phyloP scores from a whole-genome alignment of 2,113 vertebrate species.

The Carettochelys insculpta region DNA sequence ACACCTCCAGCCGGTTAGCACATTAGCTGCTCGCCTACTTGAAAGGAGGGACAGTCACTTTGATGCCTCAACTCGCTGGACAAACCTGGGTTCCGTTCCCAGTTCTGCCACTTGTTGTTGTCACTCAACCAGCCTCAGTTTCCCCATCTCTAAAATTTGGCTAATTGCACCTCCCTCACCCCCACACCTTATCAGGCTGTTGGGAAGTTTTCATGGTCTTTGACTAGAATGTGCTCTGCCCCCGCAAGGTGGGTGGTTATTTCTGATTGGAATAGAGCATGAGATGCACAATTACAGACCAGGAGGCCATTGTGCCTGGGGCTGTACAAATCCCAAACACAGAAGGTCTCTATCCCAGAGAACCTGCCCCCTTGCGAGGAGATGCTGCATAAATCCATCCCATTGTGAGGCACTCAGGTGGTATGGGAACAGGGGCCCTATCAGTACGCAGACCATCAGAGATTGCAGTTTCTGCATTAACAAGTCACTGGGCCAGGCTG shows the following conservation, averaged over 20 bases:
- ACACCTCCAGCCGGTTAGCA: too few relatives aligned
- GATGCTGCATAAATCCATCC: too few relatives aligned
- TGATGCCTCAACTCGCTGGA: background rate
- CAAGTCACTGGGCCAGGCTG: background rate
- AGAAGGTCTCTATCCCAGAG: too few relatives aligned
- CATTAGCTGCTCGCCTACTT: background rate
- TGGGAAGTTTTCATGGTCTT: background rate
- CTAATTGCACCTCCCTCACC: too few relatives aligned
- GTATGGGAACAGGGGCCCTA: background rate
- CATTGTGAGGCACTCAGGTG: too few relatives aligned
- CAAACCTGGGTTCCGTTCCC: background rate
- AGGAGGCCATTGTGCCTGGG: background rate
- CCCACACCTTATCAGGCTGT: background rate
- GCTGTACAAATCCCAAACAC: too few relatives aligned
- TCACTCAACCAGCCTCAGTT: background rate
- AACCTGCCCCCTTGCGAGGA: too few relatives aligned
- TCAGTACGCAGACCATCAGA: background rate
- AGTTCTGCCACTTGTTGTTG: background rate
- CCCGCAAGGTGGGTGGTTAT: background rate
- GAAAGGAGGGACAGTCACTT: background rate
- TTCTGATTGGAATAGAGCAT: background rate
- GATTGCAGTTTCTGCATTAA: background rate
- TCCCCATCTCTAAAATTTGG: background rate
- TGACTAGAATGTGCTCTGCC: background rate
- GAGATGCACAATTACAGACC: background rate